Conservation (phyloP, 2,888 invertebrate genomes). For the Brachyopa scutellaris region DNA sequence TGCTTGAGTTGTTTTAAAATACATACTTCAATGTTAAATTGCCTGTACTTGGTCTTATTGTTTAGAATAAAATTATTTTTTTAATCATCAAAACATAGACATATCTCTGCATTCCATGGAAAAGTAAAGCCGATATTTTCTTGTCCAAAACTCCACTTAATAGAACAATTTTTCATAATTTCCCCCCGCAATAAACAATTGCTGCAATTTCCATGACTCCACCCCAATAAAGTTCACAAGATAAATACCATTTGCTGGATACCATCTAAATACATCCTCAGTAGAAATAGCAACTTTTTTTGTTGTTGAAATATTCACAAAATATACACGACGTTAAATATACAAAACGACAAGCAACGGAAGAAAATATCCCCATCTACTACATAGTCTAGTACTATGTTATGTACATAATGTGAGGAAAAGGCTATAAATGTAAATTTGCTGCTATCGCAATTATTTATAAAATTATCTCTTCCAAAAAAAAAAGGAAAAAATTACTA, state of each 20-base stretch:
- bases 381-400: no score
- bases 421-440: constrained; percentile 30
- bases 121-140: not conserved
- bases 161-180: not conserved
- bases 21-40: no score
- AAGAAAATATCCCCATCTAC: not conserved
- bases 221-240: not conserved
- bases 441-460: constrained; percentile 27
- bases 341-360: constrained; percentile 4
- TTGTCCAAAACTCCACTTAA: not conserved
- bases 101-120: not conserved
- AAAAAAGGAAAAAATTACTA: not conserved
- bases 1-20: no score
- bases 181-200: not conserved
- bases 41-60: no score
- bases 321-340: constrained; percentile 20
- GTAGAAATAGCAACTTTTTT: no score
- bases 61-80: no score
- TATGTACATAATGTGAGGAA: not conserved
- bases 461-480: constrained; percentile 17
- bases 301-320: not conserved
- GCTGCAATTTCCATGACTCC: not conserved
- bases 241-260: not conserved
- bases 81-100: no score
- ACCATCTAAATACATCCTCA: not conserved